These are phyloP conservation scores for Melieria picta DNA, from an alignment of 2,888 invertebrate genomes.

Conservation along the genomic window DNA sequence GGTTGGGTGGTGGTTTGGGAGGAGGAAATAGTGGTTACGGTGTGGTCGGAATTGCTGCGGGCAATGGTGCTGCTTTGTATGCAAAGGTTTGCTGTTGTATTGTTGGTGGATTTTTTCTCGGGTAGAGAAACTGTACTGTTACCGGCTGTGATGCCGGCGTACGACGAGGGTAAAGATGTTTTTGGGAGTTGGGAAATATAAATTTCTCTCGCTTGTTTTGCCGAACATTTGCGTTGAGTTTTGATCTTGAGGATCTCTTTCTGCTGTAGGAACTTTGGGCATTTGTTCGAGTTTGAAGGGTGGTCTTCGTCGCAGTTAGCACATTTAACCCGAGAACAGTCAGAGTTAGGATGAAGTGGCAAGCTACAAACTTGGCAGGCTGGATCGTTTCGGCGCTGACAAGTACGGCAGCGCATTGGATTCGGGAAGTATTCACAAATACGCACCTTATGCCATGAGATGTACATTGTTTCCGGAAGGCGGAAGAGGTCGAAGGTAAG, in stretches of 20 bases:
- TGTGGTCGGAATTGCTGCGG: too few relatives aligned
- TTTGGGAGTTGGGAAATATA: constrained; percentile 1
- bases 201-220: constrained; percentile 3
- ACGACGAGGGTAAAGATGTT: neutral
- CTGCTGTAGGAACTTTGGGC: constrained; percentile 1
- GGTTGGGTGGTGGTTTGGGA: too few relatives aligned
- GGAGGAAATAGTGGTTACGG: too few relatives aligned
- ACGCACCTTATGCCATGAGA: constrained; percentile 11
- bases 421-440: constrained; percentile 19
- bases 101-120: too few relatives aligned
- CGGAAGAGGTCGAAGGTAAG: constrained; percentile 18
- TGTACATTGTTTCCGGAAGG: constrained; percentile 17
- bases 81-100: too few relatives aligned
- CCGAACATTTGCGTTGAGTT: constrained; percentile 10
- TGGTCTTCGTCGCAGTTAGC: constrained; percentile 7
- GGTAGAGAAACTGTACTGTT: too few relatives aligned
- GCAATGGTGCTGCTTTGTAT: too few relatives aligned
- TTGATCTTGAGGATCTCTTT: constrained; percentile 7
- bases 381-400: constrained; percentile 5
- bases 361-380: neutral
- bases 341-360: neutral
- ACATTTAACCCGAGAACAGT: neutral
- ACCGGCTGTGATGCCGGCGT: neutral
- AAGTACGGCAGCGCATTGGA: constrained; percentile 13
- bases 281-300: constrained; percentile 6